Base-by-base conservation (phyloP, 2,113 vertebrate species). In the Amblyopsis rosae region DNA sequence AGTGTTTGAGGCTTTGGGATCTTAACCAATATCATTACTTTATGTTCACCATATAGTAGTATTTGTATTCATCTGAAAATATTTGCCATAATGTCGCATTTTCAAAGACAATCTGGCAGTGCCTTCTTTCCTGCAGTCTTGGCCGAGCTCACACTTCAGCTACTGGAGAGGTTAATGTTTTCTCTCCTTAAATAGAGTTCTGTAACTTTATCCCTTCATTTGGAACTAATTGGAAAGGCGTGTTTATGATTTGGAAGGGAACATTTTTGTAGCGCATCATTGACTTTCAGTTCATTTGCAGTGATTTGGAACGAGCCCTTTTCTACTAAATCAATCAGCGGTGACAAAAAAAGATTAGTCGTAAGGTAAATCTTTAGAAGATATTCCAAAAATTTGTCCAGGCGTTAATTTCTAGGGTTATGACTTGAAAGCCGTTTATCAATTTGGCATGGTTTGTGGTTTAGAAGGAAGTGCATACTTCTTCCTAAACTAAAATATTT, bases 371-470 rank as follows among this genome's bases (percentile, higher is more conserved):
- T 41, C 4, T 41, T 41, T 8, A 41, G 35, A 41, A 41, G 35
- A 11, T 50, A 4, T 50, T 50, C 49, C 10, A 11, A 50, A 50
- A 50, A 13, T 50, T 3, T 13, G 26, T 7, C 35, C 35, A 41
- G 35, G 7, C 35, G 35, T 41, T 41, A 41, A 41, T 41, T 41
- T 41, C 35, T 8, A 41, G 35, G 35, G 35, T 8, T 41, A 41
- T 41, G 7, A 41, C 35, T 41, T 41, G 1, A 54, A 19, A 72
- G 67, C 74, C 67, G 73, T 66, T 86, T 67, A 82, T 83, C 75
- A 57, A 60, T 64, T 70, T 68, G 57, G 72, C 76, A 55, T 61
- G 69, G 63, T 71, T 73, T 55, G 26, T 53, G 19, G 66, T 66
- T 57, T 64, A 61, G 2, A n/a, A 56, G 63, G 62, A 64, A 62